These are phyloP conservation scores for Urocyon cinereoargenteus DNA, from an alignment of 2,797 vertebrate genomes.

Conservation along the genomic window DNA sequence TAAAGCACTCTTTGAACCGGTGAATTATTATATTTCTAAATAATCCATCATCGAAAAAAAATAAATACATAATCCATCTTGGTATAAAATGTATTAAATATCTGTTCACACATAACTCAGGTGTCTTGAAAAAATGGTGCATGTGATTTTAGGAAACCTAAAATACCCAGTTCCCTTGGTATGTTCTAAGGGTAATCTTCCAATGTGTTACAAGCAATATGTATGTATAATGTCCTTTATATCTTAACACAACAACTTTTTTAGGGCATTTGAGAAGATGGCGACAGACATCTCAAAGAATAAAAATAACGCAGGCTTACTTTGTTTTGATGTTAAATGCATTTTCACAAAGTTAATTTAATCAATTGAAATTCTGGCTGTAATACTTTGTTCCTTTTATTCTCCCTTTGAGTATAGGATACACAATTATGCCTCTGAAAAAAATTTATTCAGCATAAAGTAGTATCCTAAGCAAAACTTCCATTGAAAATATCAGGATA, in stretches of 20 bases:
- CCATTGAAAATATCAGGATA: neutral
- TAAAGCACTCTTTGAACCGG: neutral
- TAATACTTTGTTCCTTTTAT: neutral
- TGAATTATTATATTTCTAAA: neutral
- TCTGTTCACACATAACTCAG: neutral
- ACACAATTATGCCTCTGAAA: neutral
- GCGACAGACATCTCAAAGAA: neutral
- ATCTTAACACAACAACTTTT: neutral
- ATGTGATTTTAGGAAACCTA: neutral
- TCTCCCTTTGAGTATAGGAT: neutral
- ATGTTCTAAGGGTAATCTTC: neutral
- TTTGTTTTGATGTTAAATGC: neutral
- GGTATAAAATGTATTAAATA: neutral
- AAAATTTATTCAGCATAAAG: neutral
- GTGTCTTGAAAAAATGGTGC: neutral
- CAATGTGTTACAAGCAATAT: neutral
- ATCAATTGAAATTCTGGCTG: neutral
- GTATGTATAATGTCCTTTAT: neutral
- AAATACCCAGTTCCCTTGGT: neutral
- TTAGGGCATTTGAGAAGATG: neutral
- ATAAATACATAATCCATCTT: neutral
- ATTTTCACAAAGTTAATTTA: constrained; percentile 30
- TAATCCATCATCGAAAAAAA: neutral
- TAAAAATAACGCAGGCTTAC: neutral
- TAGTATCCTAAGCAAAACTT: constrained; percentile 37